Evolutionary conservation across 2,888 invertebrate genomes (phyloP), one percentile per base, ranked within the genome.

Genomic region (Chaetogeoica ovagalla): DNA sequence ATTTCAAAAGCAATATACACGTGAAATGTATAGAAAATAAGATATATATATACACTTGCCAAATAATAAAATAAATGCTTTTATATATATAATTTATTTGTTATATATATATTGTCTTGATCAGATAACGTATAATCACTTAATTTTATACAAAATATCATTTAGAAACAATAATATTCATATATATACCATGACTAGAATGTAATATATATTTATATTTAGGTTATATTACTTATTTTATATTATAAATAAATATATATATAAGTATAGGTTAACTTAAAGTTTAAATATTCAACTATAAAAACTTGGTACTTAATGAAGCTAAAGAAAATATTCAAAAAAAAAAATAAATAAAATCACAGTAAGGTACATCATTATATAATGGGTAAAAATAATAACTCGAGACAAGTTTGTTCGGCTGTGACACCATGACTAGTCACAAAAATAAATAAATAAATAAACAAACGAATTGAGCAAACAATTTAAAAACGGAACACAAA

Each of bases 401-500:
- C 57, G 63, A 71, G 79, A 71, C 63, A 55, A 71, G 48, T 48
- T 48, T 48, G 48, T 70, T 71, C 79, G 79, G 79, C 17, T 79
- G 71, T 71, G 70, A 79, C 62, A 79, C 79, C 79, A 55, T 79
- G 79, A 79, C 79, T 79, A 79, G 79, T 79, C 79, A 71, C 79
- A 57, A 77, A 77, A 76, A 73, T 30, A 30, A 30, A 30, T 30
- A 30, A 30, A 30, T 30, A 30, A 30, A 69, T 19, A 69, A 70
- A 55, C 13, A 69, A 75, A 76, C 43, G 71, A 79, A 55, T 79
- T 79, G 71, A 79, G 79, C 79, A 79, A 79, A 79, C 55, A 79
- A 79, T 79, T 70, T 69, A 79, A 79, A 48, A 71, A 70, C 79
- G 71, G 79, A 79, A 79, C 79, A 79, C 79, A 79, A 79, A 79